Base-by-base conservation (phyloP, 2,888 invertebrate genomes). In the Drosophila testacea region DNA sequence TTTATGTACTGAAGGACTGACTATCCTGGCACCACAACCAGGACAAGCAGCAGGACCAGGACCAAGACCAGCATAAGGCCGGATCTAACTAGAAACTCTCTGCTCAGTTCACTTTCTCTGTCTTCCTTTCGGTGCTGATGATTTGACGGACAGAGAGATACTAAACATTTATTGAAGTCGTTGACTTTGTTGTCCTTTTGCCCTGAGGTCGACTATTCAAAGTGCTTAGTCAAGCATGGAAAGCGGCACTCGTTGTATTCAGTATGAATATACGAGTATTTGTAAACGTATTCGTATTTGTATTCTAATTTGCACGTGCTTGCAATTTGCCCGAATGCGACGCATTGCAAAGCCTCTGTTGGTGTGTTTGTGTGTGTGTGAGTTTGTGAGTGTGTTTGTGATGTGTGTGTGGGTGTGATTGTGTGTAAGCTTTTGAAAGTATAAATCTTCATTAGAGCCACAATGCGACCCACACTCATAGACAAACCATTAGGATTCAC, bases 231-330 rank as follows among this genome's bases (percentile, higher is more conserved):
- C 70, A 74, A 77, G 79, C 85, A 73, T 68, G 66, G 50, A 28
- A 42, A 51, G 46, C 52, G 22, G 27, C 74, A 56, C 34, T 77
- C 51, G 46, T 47, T 63, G 61, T 64, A 70, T 66, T 71, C 67
- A 64, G 46, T 34, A 27, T 5, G 9, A n/a, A 4, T 39, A 13
- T 39, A 13, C 6, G 39, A 34, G 27, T 28, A 38, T 66, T 61
- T 48, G 46, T 13, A 44, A 38, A 44, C 56, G 57, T 56, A 64
- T 61, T 64, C 59, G 56, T 73, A 52, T 60, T 74, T 57, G 63
- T 78, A 82, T 85, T 88, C 84, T 83, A 89, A 85, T 85, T 88
- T 77, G 83, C 84, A 85, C 84, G 84, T 85, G 89, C 89, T 85
- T 88, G 81, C 86, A 88, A 89, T 88, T 85, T 79, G 64, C 59